These are phyloP conservation scores for Caenorhabditis parvicauda DNA, from an alignment of 2,888 invertebrate genomes.

Conservation along the genomic window DNA sequence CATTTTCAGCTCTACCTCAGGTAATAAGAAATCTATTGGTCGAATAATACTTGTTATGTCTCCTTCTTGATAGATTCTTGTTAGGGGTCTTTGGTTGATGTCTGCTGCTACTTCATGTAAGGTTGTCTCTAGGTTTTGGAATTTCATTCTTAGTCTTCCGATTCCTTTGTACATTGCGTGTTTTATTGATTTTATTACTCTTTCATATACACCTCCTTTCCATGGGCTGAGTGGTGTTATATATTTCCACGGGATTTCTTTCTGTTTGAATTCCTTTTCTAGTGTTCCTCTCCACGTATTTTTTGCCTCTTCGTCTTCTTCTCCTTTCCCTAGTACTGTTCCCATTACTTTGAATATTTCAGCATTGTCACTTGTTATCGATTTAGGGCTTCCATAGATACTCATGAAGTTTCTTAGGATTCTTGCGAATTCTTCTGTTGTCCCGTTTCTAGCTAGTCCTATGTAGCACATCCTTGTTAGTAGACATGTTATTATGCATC, in stretches of 20 bases:
- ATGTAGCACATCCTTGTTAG: slow-evolving; percentile 20
- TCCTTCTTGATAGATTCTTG: slow-evolving; percentile 49
- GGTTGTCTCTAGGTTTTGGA: slow-evolving; percentile 54
- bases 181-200: slow-evolving; percentile 63
- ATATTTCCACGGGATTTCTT: slow-evolving; percentile 56
- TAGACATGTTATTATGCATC: slow-evolving; percentile 18
- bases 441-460: slow-evolving; percentile 15
- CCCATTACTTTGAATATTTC: slow-evolving; percentile 62
- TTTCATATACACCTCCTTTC: slow-evolving; percentile 66
- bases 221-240: slow-evolving; percentile 64
- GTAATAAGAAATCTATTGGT: slow-evolving; percentile 24
- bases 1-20: neutral
- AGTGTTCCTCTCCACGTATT: too few species aligned
- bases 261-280: neutral
- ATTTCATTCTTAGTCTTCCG: slow-evolving; percentile 63
- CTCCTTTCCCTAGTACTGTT: slow-evolving; percentile 29
- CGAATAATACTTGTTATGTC: slow-evolving; percentile 10
- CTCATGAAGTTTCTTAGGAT: slow-evolving; percentile 16
- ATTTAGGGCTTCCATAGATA: slow-evolving; percentile 14
- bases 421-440: slow-evolving; percentile 14
- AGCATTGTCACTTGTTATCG: slow-evolving; percentile 43
- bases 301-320: neutral
- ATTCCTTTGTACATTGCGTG: slow-evolving; percentile 59
- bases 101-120: slow-evolving; percentile 55
- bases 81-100: slow-evolving; percentile 62